These are phyloP conservation scores for Pseudomugil tenellus DNA, from an alignment of 2,797 vertebrate genomes.

Conservation along the genomic window DNA sequence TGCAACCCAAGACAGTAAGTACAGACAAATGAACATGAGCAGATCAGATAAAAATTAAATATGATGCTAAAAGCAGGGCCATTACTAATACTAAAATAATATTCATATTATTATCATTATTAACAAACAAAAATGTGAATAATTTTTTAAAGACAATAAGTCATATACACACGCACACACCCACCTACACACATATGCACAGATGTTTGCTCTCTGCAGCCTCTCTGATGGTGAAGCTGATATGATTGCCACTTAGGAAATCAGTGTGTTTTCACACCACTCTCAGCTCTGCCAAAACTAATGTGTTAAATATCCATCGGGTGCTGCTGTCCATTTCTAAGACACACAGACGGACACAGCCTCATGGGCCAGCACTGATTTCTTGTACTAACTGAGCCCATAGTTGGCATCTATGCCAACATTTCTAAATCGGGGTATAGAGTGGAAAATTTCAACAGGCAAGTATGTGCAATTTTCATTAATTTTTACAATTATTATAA, in stretches of 20 bases:
- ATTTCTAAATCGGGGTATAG: constrained; percentile 71
- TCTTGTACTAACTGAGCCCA: constrained; percentile 70
- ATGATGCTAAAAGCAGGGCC: too few species aligned
- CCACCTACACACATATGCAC: constrained; percentile 67
- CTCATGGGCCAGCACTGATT: constrained; percentile 72
- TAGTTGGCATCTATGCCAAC: constrained; percentile 53
- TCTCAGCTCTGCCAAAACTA: constrained; percentile 80
- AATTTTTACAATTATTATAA: constrained; percentile 58
- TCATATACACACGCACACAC: constrained; percentile 31
- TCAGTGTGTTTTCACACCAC: constrained; percentile 82
- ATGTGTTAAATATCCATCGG: constrained; percentile 81
- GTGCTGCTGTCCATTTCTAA: constrained; percentile 80
- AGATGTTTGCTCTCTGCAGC: constrained; percentile 81
- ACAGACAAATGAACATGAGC: not conserved
- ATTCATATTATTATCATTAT: too few species aligned
- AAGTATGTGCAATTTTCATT: constrained; percentile 58
- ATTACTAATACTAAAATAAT: too few species aligned
- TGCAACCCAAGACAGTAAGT: not conserved
- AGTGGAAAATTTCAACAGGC: constrained; percentile 52
- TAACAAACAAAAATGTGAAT: too few species aligned
- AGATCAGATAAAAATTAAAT: constrained; percentile 4
- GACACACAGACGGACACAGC: constrained; percentile 60
- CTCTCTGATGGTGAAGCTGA: constrained; percentile 76
- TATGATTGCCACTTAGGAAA: constrained; percentile 84
- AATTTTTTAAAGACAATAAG: too few species aligned